Conservation (phyloP, 2,888 invertebrate species). For the Drosophila differens region DNA sequence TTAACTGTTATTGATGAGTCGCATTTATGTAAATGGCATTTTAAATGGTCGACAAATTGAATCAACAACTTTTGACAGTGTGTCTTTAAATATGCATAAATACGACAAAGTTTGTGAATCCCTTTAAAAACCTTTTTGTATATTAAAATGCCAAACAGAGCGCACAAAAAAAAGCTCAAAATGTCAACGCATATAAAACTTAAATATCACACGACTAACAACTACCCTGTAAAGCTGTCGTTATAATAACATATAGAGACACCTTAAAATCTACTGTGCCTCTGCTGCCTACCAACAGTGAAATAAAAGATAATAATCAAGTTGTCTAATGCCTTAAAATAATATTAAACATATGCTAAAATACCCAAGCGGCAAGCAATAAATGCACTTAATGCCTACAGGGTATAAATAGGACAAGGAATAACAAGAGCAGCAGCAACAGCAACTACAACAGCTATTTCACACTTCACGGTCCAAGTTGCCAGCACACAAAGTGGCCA, state of each 20-base stretch:
- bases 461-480: conserved; percentile 36
- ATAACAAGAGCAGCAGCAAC: conserved; percentile 3
- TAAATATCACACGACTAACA: not conserved
- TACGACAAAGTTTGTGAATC: conserved; percentile 20
- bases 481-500: conserved; percentile 48
- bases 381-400: not conserved
- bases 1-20: conserved; percentile 33
- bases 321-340: too few species aligned
- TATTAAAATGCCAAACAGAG: conserved; percentile 54
- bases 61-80: conserved; percentile 19
- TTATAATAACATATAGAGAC: not conserved
- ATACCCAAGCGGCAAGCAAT: not conserved
- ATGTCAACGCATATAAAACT: not conserved
- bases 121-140: conserved; percentile 37
- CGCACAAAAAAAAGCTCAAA: conserved; percentile 19
- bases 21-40: conserved; percentile 32
- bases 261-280: not conserved
- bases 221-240: not conserved
- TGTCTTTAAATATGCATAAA: conserved; percentile 26
- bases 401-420: conserved; percentile 36
- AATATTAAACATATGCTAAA: not conserved
- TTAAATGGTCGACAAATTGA: conserved; percentile 23
- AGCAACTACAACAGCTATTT: conserved; percentile 1
- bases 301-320: not conserved
- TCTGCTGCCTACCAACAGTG: not conserved